Conservation (phyloP, 2,888 invertebrate genomes). For the Neoascia interrupta region DNA sequence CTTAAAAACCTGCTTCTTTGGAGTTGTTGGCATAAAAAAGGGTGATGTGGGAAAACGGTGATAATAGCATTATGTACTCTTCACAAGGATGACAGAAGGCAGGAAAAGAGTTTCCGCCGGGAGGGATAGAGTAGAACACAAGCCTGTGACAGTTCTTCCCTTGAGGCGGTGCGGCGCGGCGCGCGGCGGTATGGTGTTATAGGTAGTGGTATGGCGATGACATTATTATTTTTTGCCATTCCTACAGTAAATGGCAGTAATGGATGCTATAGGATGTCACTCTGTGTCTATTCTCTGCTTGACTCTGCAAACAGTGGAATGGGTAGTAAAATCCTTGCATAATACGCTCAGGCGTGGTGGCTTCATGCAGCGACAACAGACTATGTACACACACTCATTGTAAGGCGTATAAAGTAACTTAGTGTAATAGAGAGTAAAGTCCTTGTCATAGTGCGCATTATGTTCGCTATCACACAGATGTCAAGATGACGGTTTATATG, state of each 20-base stretch:
- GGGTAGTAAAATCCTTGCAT: conserved; percentile 26
- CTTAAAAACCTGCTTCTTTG: conserved; percentile 25
- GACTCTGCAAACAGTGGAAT: neutral
- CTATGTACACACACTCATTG: neutral
- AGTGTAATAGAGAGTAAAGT: conserved; percentile 2
- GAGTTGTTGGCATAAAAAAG: neutral
- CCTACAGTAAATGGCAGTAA: conserved; percentile 33
- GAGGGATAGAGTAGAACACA: too few species aligned
- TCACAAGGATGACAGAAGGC: conserved; percentile 16
- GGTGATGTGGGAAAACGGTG: conserved; percentile 11
- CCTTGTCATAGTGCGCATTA: conserved; percentile 40
- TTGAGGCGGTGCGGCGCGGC: neutral
- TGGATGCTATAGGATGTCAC: conserved; percentile 30
- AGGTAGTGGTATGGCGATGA: conserved; percentile 15
- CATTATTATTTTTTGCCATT: conserved; percentile 23
- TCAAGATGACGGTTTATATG: conserved; percentile 48
- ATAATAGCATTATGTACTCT: conserved; percentile 49
- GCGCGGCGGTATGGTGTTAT: neutral
- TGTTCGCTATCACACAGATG: conserved; percentile 34
- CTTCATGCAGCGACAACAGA: conserved; percentile 5
- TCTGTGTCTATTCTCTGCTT: neutral
- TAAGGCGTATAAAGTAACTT: neutral
- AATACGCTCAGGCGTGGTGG: conserved; percentile 32
- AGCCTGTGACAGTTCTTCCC: conserved; percentile 29
- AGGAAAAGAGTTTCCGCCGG: conserved; percentile 33